Evolutionary conservation across 2,888 invertebrate genomes (phyloP).

Genomic region (Polydrusus tereticollis): DNA sequence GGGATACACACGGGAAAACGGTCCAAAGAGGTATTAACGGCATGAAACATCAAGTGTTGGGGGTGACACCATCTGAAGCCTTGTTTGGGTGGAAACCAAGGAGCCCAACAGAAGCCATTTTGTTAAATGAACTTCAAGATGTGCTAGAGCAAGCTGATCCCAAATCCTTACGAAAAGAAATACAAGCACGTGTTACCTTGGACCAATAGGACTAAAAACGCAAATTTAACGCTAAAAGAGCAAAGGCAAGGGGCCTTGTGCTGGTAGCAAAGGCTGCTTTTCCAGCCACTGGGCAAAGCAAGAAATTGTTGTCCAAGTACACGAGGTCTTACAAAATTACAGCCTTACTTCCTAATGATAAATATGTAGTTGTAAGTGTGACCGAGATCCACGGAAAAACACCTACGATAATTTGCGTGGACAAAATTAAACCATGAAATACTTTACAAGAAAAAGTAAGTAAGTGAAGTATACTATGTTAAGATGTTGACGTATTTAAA

Average conservation of each 20-base stretch:
- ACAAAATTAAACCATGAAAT: not conserved
- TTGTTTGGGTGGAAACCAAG: conserved; percentile 7
- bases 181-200: not conserved
- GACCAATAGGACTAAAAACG: conserved; percentile 1
- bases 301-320: conserved; percentile 39
- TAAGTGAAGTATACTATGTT: not conserved
- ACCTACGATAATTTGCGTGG: not conserved
- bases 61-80: conserved; percentile 12
- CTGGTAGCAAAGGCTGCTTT: conserved; percentile 32
- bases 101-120: not conserved
- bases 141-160: not conserved
- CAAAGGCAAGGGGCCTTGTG: conserved; percentile 30
- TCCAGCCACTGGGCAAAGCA: conserved; percentile 34
- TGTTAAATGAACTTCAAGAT: conserved; percentile 13
- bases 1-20: not conserved
- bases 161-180: not conserved
- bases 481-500: not conserved
- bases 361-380: conserved; percentile 27
- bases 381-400: not conserved
- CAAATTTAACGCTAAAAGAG: not conserved
- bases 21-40: conserved; percentile 20
- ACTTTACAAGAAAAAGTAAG: not conserved
- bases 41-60: not conserved
- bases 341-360: conserved; percentile 37
- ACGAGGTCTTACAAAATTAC: conserved; percentile 30